phyloP scores from a whole-genome alignment of 1,140 invertebrate genomes.

The Tetraneura akinire region DNA sequence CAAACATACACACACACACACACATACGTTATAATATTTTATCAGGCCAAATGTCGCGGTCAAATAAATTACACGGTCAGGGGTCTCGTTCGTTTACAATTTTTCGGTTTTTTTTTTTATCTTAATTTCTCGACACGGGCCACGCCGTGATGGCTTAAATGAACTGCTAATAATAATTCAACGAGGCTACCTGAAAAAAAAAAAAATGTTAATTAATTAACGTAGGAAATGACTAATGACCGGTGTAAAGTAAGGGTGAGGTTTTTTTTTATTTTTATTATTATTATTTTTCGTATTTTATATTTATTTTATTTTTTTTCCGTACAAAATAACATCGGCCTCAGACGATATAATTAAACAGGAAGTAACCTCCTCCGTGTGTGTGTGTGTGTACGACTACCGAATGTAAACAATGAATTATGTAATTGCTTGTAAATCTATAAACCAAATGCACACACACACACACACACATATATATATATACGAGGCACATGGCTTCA shows the following conservation, averaged over 20 bases:
- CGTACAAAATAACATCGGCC: slow-evolving; percentile 11
- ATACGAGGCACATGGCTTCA: slow-evolving; percentile 44
- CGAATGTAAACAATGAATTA: slow-evolving; percentile 51
- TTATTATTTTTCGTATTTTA: slow-evolving; percentile 24
- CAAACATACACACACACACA: neutral
- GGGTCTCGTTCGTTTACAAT: slow-evolving; percentile 29
- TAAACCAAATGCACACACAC: slow-evolving; percentile 42
- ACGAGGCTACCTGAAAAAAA: neutral
- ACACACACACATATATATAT: neutral
- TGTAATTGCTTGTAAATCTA: slow-evolving; percentile 52
- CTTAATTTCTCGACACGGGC: slow-evolving; percentile 27
- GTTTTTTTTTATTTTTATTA: slow-evolving; percentile 41
- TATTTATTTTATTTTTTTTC: neutral
- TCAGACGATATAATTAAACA: slow-evolving; percentile 47
- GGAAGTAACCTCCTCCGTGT: slow-evolving; percentile 37
- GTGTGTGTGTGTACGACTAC: slow-evolving; percentile 6
- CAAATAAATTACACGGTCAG: slow-evolving; percentile 43
- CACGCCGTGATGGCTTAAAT: slow-evolving; percentile 31
- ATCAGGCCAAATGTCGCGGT: slow-evolving; percentile 35
- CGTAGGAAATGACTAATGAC: slow-evolving; percentile 50
- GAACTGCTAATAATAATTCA: slow-evolving; percentile 45
- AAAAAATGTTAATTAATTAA: slow-evolving; percentile 48
- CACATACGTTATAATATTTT: neutral
- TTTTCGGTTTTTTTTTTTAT: slow-evolving; percentile 16
- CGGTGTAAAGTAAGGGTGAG: slow-evolving; percentile 48